Conservation (phyloP, 2,113 vertebrate species). For the Caracal caracal region DNA sequence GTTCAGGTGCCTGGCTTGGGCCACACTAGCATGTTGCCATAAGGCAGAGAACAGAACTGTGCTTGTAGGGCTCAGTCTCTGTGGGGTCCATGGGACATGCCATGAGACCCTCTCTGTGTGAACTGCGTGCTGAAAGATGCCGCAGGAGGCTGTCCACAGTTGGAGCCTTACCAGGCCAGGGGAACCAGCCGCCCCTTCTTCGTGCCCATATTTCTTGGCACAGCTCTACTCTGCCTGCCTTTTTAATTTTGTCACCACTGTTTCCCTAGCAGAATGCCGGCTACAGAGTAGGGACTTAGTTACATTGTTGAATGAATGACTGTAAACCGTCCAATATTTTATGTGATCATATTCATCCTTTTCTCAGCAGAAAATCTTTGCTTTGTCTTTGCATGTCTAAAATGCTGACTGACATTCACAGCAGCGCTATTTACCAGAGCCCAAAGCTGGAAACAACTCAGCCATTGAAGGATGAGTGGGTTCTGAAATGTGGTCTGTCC, state of each 20-base stretch:
- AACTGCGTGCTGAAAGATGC: neutral
- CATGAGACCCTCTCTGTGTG: neutral
- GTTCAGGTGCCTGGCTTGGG: neutral
- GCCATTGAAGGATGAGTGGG: neutral
- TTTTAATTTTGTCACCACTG: neutral
- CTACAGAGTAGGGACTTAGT: neutral
- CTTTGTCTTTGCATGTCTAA: neutral
- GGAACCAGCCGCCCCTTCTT: neutral
- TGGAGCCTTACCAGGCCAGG: too few relatives aligned
- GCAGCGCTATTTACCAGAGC: neutral
- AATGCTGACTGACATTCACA: neutral
- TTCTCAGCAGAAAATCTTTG: neutral
- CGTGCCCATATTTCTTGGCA: neutral
- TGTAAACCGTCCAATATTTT: neutral
- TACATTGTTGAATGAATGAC: neutral
- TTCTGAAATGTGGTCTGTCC: neutral
- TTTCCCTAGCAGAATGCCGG: neutral
- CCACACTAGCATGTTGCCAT: neutral
- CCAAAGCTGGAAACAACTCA: neutral
- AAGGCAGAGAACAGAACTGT: neutral
- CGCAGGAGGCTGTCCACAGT: too few relatives aligned
- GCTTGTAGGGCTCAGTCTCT: neutral
- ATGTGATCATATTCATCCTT: neutral
- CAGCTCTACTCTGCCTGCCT: neutral
- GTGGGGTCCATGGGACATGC: neutral